Evolutionary conservation across 2,888 invertebrate genomes (phyloP).

Genomic region (Agriopis aurantiaria): DNA sequence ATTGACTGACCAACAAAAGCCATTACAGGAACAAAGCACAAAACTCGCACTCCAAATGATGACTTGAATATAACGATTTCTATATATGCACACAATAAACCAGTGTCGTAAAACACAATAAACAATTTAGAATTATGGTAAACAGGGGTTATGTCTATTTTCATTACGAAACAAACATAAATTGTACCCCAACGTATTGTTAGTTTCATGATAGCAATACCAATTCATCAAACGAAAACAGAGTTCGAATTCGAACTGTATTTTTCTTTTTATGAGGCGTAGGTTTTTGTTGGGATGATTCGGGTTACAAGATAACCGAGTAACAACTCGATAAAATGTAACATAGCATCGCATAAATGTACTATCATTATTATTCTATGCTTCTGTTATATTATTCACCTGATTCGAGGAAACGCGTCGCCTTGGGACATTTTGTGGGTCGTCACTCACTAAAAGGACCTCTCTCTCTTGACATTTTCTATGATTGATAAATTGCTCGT

Average conservation of each 20-base stretch:
- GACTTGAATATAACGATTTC: neutral
- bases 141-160: conserved; percentile 18
- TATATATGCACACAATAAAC: conserved; percentile 10
- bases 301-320: neutral
- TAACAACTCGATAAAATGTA: neutral
- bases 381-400: conserved; percentile 46
- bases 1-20: neutral
- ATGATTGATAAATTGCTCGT: conserved; percentile 66
- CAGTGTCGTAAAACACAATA: conserved; percentile 17
- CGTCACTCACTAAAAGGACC: conserved; percentile 50
- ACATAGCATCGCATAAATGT: neutral
- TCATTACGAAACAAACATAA: conserved; percentile 17
- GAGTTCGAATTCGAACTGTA: neutral
- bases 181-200: conserved; percentile 20
- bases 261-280: neutral
- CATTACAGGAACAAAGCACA: neutral
- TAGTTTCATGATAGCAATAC: conserved; percentile 14
- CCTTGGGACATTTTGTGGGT: conserved; percentile 32
- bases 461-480: conserved; percentile 50
- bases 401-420: conserved; percentile 38
- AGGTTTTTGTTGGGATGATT: neutral
- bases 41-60: neutral
- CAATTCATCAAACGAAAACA: conserved; percentile 13
- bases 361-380: conserved; percentile 14
- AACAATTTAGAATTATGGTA: conserved; percentile 17